These are phyloP conservation scores for Carapus acus DNA, from an alignment of 2,797 vertebrate genomes.

Conservation along the genomic window DNA sequence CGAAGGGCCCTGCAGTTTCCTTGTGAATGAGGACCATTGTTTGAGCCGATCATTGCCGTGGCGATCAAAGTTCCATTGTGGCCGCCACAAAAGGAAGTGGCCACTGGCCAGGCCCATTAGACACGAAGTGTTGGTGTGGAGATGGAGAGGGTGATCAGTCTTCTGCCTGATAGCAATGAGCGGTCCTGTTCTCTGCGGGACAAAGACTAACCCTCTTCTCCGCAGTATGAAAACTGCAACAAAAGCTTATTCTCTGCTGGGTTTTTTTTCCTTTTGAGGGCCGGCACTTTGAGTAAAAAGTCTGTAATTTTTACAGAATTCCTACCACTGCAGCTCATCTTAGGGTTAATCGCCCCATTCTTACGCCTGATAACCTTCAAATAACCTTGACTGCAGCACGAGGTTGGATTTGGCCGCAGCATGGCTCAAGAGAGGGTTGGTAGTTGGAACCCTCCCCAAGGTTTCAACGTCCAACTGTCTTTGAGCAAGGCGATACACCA, in stretches of 20 bases:
- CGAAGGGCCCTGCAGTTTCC: constrained; percentile 30
- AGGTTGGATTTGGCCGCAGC: constrained; percentile 1
- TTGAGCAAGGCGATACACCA: too few relatives aligned
- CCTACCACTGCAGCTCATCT: constrained; percentile 21
- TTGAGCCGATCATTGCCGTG: constrained; percentile 61
- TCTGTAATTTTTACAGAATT: constrained; percentile 45
- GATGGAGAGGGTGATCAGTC: constrained; percentile 69
- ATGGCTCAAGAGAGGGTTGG: too few relatives aligned
- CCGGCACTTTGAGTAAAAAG: constrained; percentile 34
- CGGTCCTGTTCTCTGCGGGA: constrained; percentile 54
- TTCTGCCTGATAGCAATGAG: constrained; percentile 67
- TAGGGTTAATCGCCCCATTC: constrained; percentile 47
- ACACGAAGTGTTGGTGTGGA: constrained; percentile 61
- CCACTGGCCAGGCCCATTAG: constrained; percentile 60
- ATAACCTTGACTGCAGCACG: constrained; percentile 46
- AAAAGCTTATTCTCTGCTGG: constrained; percentile 50
- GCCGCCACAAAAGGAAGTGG: constrained; percentile 64
- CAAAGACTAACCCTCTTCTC: constrained; percentile 63
- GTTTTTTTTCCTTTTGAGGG: constrained; percentile 28
- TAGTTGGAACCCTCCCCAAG: too few relatives aligned
- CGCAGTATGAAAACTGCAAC: constrained; percentile 53
- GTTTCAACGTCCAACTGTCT: too few relatives aligned
- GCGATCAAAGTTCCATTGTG: constrained; percentile 72
- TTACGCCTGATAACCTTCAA: constrained; percentile 46
- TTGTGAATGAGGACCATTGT: constrained; percentile 68